These are phyloP conservation scores for Heliconius hermathena DNA, from an alignment of 1,140 invertebrate species.

Conservation along the genomic window DNA sequence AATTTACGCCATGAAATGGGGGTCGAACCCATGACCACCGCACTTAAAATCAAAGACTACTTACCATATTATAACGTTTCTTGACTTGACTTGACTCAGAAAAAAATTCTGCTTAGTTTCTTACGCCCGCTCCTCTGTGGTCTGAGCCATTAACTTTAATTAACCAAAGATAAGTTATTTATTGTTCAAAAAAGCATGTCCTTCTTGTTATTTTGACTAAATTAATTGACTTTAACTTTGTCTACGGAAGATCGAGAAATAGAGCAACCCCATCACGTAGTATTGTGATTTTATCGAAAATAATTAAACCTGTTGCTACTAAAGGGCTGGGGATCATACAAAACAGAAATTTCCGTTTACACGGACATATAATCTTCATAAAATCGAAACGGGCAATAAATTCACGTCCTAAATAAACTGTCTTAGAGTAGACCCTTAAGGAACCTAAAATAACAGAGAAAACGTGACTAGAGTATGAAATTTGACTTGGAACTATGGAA, in stretches of 20 bases:
- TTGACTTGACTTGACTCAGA: too few relatives aligned
- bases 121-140: not conserved
- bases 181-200: not conserved
- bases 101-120: too few relatives aligned
- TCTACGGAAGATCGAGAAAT: not conserved
- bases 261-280: not conserved
- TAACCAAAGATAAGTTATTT: not conserved
- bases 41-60: too few relatives aligned
- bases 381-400: slow-evolving; percentile 41
- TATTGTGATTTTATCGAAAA: not conserved
- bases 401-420: slow-evolving; percentile 46
- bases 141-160: not conserved
- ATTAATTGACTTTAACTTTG: not conserved
- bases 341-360: slow-evolving; percentile 1
- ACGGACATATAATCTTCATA: slow-evolving; percentile 37
- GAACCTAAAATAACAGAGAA: slow-evolving; percentile 48
- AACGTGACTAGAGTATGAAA: slow-evolving; percentile 44
- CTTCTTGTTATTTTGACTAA: not conserved
- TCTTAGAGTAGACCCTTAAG: slow-evolving; percentile 37
- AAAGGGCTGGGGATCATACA: not conserved
- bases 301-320: slow-evolving; percentile 7
- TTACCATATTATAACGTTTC: too few relatives aligned
- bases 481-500: slow-evolving; percentile 10
- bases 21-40: too few relatives aligned
- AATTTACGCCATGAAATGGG: too few relatives aligned